These are phyloP conservation scores for Poecilia velifera DNA, from an alignment of 2,797 vertebrate species.

Conservation along the genomic window DNA sequence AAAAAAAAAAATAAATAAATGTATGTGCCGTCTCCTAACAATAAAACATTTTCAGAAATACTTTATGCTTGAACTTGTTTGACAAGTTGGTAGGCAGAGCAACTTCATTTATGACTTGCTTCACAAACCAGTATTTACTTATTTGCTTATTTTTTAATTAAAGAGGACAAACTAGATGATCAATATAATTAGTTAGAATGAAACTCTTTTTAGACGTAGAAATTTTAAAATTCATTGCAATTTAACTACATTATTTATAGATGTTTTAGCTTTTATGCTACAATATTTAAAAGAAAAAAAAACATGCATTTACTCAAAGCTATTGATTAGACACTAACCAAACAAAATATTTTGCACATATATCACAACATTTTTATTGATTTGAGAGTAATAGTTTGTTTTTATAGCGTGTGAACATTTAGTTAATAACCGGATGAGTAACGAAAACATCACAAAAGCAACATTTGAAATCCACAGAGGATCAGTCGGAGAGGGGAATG, in stretches of 20 bases:
- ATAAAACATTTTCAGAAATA: background rate
- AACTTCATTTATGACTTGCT: background rate
- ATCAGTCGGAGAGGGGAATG: conserved; percentile 32
- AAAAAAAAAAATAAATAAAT: background rate
- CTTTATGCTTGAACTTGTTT: background rate
- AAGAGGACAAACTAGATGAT: background rate
- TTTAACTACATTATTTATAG: background rate
- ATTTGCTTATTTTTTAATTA: background rate
- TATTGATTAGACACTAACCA: background rate
- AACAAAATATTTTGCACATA: background rate
- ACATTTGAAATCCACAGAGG: conserved; percentile 44
- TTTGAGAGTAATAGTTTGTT: background rate
- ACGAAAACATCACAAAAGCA: conserved; percentile 27
- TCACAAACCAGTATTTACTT: background rate
- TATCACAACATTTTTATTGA: background rate
- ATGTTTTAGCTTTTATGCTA: background rate
- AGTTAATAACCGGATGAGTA: background rate
- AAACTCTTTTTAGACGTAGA: background rate
- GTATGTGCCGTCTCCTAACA: background rate
- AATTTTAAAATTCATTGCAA: background rate
- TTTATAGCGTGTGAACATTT: background rate
- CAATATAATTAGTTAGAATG: background rate
- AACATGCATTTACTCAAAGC: background rate
- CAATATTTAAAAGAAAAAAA: too few species aligned
- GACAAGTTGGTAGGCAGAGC: background rate